Conservation (phyloP, 2,888 invertebrate genomes). For the Sinelater perroti region DNA sequence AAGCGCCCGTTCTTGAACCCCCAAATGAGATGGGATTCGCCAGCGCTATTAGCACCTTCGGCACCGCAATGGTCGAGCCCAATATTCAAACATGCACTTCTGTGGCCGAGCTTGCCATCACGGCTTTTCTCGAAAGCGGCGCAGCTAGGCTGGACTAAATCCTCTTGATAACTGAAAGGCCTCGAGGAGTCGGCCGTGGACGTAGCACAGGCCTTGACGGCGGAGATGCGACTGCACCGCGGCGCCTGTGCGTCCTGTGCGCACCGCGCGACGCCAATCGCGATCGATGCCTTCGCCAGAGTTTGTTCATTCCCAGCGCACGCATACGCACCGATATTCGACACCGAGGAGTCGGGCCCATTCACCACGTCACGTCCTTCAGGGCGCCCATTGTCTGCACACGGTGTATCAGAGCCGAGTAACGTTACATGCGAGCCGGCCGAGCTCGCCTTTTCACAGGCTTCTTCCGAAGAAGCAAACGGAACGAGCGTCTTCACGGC, state of each 20-base stretch:
- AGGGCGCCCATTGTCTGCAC: conserved; percentile 28
- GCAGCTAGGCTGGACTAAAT: no score
- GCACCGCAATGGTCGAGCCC: neutral
- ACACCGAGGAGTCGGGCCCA: conserved; percentile 32
- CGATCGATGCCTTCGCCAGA: conserved; percentile 54
- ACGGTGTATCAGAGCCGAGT: conserved; percentile 19
- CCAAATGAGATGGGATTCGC: conserved; percentile 44
- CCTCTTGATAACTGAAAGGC: conserved; percentile 27
- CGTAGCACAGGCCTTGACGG: conserved; percentile 52
- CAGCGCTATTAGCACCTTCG: neutral
- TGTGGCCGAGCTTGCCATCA: no score
- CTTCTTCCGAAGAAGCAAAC: neutral
- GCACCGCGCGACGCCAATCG: conserved; percentile 52
- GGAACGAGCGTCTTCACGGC: conserved; percentile 11
- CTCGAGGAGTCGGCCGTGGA: conserved; percentile 37
- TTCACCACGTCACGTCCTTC: conserved; percentile 40
- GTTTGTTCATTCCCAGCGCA: conserved; percentile 36
- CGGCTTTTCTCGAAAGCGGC: no score
- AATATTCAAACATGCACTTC: no score
- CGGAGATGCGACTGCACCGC: conserved; percentile 56
- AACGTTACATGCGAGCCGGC: conserved; percentile 20
- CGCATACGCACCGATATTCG: conserved; percentile 37
- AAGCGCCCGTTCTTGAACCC: conserved; percentile 51
- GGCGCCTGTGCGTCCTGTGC: conserved; percentile 54
- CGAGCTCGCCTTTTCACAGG: conserved; percentile 7